phyloP scores from a whole-genome alignment of 2,888 invertebrate species.

The Lathronympha strigana region DNA sequence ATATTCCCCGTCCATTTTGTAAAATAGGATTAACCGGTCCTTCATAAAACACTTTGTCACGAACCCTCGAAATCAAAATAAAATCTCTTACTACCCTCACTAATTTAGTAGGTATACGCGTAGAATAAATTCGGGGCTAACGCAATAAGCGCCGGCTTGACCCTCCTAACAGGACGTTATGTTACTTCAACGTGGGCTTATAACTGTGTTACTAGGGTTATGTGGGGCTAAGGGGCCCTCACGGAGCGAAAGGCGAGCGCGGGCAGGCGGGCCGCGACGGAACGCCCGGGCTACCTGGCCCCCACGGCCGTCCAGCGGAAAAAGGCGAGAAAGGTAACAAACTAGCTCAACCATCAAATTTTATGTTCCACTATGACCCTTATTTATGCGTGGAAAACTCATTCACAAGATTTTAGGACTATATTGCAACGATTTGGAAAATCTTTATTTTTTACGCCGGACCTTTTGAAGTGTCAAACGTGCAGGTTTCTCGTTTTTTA shows the following conservation, averaged over 20 bases:
- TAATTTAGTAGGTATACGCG: conserved; percentile 66
- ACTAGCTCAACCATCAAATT: conserved; percentile 81
- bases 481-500: conserved; percentile 64
- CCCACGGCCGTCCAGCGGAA: conserved; percentile 86
- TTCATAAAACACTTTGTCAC: conserved; percentile 39
- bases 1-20: background rate
- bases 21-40: conserved; percentile 24
- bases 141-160: conserved; percentile 74
- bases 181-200: conserved; percentile 69
- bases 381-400: conserved; percentile 75
- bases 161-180: conserved; percentile 75
- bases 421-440: conserved; percentile 78
- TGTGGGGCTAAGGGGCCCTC: conserved; percentile 82
- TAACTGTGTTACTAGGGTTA: conserved; percentile 78
- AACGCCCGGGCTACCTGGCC: conserved; percentile 84
- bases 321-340: conserved; percentile 89
- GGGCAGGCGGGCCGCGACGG: conserved; percentile 88
- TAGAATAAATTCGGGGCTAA: conserved; percentile 72
- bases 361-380: conserved; percentile 79
- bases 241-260: conserved; percentile 87
- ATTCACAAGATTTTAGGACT: conserved; percentile 77
- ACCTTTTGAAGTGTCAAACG: conserved; percentile 63
- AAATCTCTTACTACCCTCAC: conserved; percentile 58
- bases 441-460: conserved; percentile 72
- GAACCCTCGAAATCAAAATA: conserved; percentile 61